phyloP scores from a whole-genome alignment of 2,113 vertebrate genomes.

The Hystrix brachyura region DNA sequence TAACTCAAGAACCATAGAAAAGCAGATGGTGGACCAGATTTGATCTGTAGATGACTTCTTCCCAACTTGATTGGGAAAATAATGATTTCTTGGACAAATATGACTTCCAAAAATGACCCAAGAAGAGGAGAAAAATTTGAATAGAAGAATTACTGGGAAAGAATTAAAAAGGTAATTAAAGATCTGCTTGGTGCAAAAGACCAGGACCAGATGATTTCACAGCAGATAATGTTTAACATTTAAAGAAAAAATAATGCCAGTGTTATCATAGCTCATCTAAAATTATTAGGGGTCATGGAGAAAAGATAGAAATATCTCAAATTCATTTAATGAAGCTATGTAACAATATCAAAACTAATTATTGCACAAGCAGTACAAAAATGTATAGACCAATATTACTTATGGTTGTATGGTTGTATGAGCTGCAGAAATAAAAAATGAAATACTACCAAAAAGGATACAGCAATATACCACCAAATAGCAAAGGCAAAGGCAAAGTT shows the following conservation, averaged over 20 bases:
- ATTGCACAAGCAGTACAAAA: not conserved
- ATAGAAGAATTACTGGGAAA: not conserved
- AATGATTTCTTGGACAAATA: not conserved
- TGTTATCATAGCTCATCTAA: not conserved
- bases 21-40: not conserved
- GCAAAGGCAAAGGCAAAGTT: not conserved
- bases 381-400: not conserved
- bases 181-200: not conserved
- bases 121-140: constrained; percentile 13
- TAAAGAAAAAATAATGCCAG: not conserved
- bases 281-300: not conserved
- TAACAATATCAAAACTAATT: not conserved
- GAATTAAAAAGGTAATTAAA: constrained; percentile 16
- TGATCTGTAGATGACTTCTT: not conserved
- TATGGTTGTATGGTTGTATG: not conserved
- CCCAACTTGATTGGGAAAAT: not conserved
- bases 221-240: not conserved
- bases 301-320: not conserved
- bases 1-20: constrained; percentile 21
- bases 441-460: constrained; percentile 18
- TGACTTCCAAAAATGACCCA: not conserved
- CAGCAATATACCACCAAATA: not conserved
- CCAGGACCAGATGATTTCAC: not conserved
- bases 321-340: not conserved
- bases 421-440: not conserved